Conservation (phyloP, 2,113 vertebrate species). For the Atractosteus spatula region DNA sequence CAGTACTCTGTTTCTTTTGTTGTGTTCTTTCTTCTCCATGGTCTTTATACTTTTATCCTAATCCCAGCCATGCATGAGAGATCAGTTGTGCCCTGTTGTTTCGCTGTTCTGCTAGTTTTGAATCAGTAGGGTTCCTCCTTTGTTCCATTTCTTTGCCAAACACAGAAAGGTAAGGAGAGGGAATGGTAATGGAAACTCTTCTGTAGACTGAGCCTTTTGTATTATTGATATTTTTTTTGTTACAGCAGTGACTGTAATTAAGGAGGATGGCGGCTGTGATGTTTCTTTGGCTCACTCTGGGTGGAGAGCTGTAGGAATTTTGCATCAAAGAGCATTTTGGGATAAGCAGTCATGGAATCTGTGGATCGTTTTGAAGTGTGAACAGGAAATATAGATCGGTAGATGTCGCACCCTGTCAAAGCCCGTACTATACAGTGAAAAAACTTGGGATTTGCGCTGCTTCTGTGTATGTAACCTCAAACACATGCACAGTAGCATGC, state of each 20-base stretch:
- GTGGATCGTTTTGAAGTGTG: conserved; percentile 57
- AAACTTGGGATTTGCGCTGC: background rate
- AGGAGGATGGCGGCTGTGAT: conserved; percentile 58
- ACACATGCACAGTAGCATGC: no score
- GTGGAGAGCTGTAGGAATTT: conserved; percentile 46
- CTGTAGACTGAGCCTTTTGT: conserved; percentile 81
- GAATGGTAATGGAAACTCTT: conserved; percentile 84
- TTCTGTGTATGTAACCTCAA: no score
- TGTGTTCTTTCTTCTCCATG: conserved; percentile 87
- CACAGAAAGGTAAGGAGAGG: conserved; percentile 94
- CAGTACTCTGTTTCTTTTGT: conserved; percentile 94
- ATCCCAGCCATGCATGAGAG: conserved; percentile 98
- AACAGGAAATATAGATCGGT: conserved; percentile 51
- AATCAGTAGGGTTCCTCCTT: conserved; percentile 91
- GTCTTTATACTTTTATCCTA: conserved; percentile 96
- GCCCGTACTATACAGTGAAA: conserved; percentile 35
- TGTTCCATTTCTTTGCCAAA: conserved; percentile 92
- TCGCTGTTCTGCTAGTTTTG: conserved; percentile 96
- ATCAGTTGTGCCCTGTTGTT: conserved; percentile 97
- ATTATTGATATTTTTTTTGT: conserved; percentile 55
- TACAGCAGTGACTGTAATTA: conserved; percentile 61
- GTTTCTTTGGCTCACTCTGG: conserved; percentile 53
- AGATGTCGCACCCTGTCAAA: conserved; percentile 46
- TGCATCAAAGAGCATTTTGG: conserved; percentile 54
- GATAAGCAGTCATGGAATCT: conserved; percentile 43